A percentile compares a stretch with the other conserved stretches of the same genome.
Evolutionary conservation across 2,113 vertebrate genomes (phyloP).

Genomic region (Rhipidura dahli): DNA sequence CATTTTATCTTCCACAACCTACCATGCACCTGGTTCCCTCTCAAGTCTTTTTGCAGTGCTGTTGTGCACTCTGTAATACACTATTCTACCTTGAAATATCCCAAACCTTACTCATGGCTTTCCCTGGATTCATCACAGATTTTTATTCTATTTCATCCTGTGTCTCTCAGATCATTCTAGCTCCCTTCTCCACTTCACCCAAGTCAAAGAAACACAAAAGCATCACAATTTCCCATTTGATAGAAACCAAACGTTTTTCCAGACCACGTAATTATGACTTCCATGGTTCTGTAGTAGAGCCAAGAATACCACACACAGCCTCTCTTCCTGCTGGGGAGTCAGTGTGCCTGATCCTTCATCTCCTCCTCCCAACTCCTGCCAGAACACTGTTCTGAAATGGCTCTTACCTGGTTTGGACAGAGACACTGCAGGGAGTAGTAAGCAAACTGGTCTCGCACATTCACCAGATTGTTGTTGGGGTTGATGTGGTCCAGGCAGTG

Average conservation of each 20-base stretch:
- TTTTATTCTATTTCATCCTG: neutral
- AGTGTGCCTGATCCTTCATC: neutral
- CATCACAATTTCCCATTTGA: neutral
- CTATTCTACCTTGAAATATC: accelerated
- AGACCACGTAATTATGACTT: neutral
- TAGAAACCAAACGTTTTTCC: neutral
- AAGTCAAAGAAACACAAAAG: neutral
- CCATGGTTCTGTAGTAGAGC: neutral
- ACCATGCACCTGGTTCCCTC: neutral
- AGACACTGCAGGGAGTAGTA: constrained; percentile 98
- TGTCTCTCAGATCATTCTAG: neutral
- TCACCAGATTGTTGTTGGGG: constrained; percentile 95
- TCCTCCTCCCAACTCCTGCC: neutral
- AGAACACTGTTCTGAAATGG: neutral
- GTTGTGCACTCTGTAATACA: neutral
- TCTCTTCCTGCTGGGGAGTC: neutral
- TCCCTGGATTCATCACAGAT: neutral
- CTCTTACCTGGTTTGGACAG: constrained; percentile 96
- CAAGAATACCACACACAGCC: neutral
- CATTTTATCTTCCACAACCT: neutral
- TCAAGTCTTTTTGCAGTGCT: accelerated
- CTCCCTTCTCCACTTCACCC: neutral
- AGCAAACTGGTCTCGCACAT: constrained; percentile 96
- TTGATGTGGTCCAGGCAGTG: constrained; percentile 99
- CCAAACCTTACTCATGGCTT: neutral